A percentile compares a stretch with the other conserved stretches of the same genome.
Conservation (phyloP, 2,113 vertebrate species). For the Carassius carassius region DNA sequence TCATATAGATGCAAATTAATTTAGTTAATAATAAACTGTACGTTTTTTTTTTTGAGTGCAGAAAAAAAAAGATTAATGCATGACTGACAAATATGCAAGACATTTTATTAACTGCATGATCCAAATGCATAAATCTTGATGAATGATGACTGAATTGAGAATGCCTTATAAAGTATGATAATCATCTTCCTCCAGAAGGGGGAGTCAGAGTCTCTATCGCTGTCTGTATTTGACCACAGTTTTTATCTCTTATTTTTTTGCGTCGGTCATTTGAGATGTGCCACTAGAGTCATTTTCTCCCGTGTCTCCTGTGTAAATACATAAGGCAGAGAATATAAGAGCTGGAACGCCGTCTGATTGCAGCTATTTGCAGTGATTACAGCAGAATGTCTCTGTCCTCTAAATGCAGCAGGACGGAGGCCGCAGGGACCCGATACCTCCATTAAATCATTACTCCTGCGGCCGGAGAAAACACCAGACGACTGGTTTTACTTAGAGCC, state of each 20-base stretch:
- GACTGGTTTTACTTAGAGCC: constrained; percentile 45
- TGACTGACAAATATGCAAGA: no score
- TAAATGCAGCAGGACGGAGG: constrained; percentile 26
- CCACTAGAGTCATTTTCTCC: constrained; percentile 41
- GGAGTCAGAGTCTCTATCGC: constrained; percentile 27
- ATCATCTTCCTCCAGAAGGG: neutral
- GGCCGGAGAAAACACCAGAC: constrained; percentile 33
- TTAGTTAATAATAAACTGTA: no score
- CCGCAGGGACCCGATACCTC: constrained; percentile 51
- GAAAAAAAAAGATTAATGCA: no score
- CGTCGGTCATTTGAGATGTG: constrained; percentile 27
- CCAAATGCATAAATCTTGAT: no score
- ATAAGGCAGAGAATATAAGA: constrained; percentile 9
- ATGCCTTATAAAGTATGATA: no score
- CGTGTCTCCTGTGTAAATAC: constrained; percentile 48
- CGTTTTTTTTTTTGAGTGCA: no score
- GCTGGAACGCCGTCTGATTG: constrained; percentile 26
- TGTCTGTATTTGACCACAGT: constrained; percentile 32
- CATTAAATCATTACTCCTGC: constrained; percentile 62
- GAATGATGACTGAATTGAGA: no score
- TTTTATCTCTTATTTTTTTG: neutral
- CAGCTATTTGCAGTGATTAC: constrained; percentile 46
- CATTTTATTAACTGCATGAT: no score
- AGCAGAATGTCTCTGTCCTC: constrained; percentile 42
- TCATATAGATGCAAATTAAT: no score